Evolutionary conservation across 2,113 vertebrate species (phyloP), one percentile per base, ranked within the genome.

Genomic region (Malaclemys terrapin): DNA sequence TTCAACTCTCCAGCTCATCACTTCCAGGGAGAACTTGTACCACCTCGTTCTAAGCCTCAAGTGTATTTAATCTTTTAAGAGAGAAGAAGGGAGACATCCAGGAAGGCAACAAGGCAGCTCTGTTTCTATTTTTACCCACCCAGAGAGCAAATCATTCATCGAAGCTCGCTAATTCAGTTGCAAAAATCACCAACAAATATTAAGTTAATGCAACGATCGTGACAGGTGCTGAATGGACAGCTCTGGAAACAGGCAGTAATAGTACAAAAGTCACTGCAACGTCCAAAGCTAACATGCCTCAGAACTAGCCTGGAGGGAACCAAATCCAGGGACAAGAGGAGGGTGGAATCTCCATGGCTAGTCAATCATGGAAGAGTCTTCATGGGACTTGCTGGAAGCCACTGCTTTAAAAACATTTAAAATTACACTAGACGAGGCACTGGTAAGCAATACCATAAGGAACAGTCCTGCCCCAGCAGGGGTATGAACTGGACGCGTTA

Each of bases 31-130:
- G 84, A 54, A 54, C 31, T 57, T 4, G 96, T 97, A 82, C 93
- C 94, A 95, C 91, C 38, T 79, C 0, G 87, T 85, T 69, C 95
- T 69, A 14, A 78, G 88, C 16, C 75, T 42, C 49, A 53, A 75
- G 89, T 1, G 76, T 1, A 5, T 95, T 89, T 84, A 83, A 82
- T 90, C 93, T 47, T 94, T 92, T 90, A 93, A 89, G 19, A 0
- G 22, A 87, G 52, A 96, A 98, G 96, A 98, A 97, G 93, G 93
- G 91, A 85, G 94, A 94, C 69, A 94, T 52, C 93, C 90, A 85
- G 2, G 53, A 27, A 82, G 91, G 86, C 94, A 97, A 97, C 96
- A 97, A 97, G 94, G 95, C 94, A 80, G 88, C 92, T 96, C 96
- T 98, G 96, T 97, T 95, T 88, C 90, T n/a, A 10, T 79, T 83